Evolutionary conservation across 2,113 vertebrate species (phyloP).

Genomic region (Athene cunicularia): DNA sequence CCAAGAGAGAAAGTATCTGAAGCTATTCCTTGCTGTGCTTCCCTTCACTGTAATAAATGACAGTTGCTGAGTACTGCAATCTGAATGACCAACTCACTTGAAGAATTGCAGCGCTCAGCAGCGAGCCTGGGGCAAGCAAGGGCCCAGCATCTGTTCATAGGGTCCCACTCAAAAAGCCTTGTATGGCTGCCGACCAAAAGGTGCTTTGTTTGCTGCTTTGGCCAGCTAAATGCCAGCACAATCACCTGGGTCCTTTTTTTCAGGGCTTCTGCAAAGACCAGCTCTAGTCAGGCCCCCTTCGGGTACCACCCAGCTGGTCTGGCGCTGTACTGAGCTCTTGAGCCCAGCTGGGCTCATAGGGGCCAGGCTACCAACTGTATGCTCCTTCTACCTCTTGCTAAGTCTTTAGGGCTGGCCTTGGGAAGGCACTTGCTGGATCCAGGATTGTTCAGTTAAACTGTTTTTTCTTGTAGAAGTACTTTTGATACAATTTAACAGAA

Average conservation of each 20-base stretch:
- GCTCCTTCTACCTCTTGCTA: background rate
- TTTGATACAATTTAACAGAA: background rate
- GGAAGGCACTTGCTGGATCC: background rate
- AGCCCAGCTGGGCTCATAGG: background rate
- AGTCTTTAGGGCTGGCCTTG: background rate
- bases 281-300: background rate
- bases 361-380: background rate
- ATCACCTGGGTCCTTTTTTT: background rate
- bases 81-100: background rate
- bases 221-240: background rate
- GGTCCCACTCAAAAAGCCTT: background rate
- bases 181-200: background rate
- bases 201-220: background rate
- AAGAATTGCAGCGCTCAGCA: background rate
- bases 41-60: background rate
- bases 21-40: background rate
- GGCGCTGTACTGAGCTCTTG: background rate
- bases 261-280: background rate
- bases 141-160: background rate
- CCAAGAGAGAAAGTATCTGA: background rate
- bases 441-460: background rate
- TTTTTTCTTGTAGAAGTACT: background rate
- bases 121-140: background rate
- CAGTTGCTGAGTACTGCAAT: background rate
- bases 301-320: background rate